Conservation (phyloP, 1,140 invertebrate genomes). For the Popillia japonica region DNA sequence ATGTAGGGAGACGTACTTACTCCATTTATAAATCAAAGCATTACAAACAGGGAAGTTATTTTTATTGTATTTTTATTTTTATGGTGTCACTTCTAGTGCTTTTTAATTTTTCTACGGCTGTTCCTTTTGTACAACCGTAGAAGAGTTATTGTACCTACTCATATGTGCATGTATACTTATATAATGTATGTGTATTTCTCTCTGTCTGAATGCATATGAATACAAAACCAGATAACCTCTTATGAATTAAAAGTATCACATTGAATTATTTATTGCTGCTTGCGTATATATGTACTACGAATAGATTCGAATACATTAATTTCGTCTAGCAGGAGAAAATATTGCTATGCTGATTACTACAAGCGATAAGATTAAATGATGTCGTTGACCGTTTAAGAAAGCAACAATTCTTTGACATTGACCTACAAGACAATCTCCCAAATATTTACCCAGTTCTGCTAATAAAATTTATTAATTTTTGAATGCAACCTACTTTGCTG, state of each 20-base stretch:
- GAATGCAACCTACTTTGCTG: no score
- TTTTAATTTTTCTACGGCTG: conserved; percentile 30
- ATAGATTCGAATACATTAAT: neutral
- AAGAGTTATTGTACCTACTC: neutral
- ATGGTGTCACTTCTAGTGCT: conserved; percentile 30
- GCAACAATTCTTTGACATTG: neutral
- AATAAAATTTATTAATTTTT: no score
- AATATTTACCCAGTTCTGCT: no score
- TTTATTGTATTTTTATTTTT: conserved; percentile 32
- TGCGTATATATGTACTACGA: neutral
- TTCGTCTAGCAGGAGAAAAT: neutral
- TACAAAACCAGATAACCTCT: neutral
- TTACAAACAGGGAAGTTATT: conserved; percentile 30
- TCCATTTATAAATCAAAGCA: conserved; percentile 28
- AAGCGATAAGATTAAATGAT: neutral
- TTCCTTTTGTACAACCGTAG: neutral
- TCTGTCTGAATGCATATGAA: neutral
- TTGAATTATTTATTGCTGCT: neutral
- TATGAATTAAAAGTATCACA: neutral
- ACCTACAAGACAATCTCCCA: neutral
- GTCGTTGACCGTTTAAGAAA: neutral
- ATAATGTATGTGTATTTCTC: neutral
- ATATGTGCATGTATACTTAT: conserved; percentile 3
- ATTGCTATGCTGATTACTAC: neutral
- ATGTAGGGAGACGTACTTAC: neutral